Conservation (phyloP, 2,113 vertebrate species). For the Cettia cetti region DNA sequence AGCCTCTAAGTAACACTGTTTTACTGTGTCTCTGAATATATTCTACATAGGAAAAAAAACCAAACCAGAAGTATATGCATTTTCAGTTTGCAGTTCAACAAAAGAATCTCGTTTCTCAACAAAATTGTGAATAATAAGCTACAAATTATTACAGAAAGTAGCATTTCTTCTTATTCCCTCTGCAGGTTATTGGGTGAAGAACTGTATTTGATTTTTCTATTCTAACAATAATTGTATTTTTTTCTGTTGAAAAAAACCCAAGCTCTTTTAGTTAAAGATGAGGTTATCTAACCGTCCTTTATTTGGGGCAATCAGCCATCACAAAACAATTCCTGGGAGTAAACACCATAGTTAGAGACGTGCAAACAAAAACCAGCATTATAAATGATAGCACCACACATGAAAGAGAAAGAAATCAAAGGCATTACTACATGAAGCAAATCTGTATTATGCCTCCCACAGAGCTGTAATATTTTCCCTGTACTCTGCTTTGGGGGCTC, state of each 20-base stretch:
- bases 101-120: not conserved
- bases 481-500: not conserved
- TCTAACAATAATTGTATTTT: conserved; percentile 25
- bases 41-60: not conserved
- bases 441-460: conserved; percentile 28
- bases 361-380: conserved; percentile 62
- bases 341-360: conserved; percentile 58
- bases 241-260: not conserved
- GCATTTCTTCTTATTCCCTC: not conserved
- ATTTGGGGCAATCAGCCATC: conserved; percentile 66
- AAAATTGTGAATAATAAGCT: not conserved
- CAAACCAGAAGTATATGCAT: not conserved
- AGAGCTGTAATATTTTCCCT: not conserved
- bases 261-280: conserved; percentile 38
- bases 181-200: not conserved
- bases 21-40: not conserved
- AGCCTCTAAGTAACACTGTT: not conserved
- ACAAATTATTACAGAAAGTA: not conserved
- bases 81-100: not conserved
- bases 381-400: conserved; percentile 50
- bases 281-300: conserved; percentile 62
- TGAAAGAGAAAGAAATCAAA: conserved; percentile 58
- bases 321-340: conserved; percentile 66
- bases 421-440: conserved; percentile 36
- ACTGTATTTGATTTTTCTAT: conserved; percentile 33